phyloP scores from a whole-genome alignment of 2,797 vertebrate genomes.

The Chelidonichthys spinosus region DNA sequence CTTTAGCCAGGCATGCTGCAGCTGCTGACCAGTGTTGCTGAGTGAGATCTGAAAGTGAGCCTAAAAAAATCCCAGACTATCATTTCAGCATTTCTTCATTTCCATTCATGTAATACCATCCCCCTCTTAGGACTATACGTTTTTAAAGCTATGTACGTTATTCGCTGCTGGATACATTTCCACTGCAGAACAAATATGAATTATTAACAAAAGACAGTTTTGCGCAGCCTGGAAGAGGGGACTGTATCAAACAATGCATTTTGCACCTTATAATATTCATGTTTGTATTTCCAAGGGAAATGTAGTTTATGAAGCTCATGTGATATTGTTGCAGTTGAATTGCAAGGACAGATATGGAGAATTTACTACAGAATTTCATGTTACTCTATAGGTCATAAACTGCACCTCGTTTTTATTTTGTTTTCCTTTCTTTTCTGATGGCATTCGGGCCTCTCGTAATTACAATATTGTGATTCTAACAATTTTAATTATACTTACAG shows the following conservation, averaged over 20 bases:
- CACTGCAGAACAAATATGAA: slow-evolving; percentile 80
- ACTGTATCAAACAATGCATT: slow-evolving; percentile 83
- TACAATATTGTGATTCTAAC: slow-evolving; percentile 65
- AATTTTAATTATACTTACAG: slow-evolving; percentile 63
- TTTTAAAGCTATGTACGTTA: slow-evolving; percentile 50
- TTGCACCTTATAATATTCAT: slow-evolving; percentile 87
- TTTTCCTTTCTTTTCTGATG: slow-evolving; percentile 53
- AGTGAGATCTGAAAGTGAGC: slow-evolving; percentile 52
- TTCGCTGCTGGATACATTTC: slow-evolving; percentile 79
- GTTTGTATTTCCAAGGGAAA: slow-evolving; percentile 90
- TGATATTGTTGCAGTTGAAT: slow-evolving; percentile 90
- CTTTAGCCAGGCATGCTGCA: slow-evolving; percentile 49
- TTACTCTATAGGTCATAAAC: slow-evolving; percentile 63
- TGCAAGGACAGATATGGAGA: slow-evolving; percentile 87
- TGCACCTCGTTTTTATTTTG: slow-evolving; percentile 62
- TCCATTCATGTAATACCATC: slow-evolving; percentile 23
- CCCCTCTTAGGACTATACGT: slow-evolving; percentile 42
- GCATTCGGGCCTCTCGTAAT: slow-evolving; percentile 45
- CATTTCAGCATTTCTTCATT: slow-evolving; percentile 33
- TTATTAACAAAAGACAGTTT: slow-evolving; percentile 71
- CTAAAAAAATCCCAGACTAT: slow-evolving; percentile 22
- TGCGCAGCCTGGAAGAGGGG: slow-evolving; percentile 63
- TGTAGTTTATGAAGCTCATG: slow-evolving; percentile 88
- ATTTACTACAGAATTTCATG: slow-evolving; percentile 81
- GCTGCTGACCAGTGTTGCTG: slow-evolving; percentile 69